Evolutionary conservation across 2,888 invertebrate species (phyloP).

Genomic region (Unio pictorum): DNA sequence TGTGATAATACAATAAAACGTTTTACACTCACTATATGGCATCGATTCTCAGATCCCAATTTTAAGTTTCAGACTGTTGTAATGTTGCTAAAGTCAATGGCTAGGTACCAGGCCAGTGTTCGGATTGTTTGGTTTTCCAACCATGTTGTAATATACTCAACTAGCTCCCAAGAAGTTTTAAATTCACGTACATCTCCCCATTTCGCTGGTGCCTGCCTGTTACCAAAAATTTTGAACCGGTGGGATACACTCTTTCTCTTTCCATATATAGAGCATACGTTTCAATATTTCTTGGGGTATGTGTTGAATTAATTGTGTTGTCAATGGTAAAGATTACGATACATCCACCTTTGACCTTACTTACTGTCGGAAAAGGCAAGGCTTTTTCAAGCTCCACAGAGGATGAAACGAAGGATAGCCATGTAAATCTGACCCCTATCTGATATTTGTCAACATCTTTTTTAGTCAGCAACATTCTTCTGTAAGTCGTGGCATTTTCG

Average conservation of each 20-base stretch:
- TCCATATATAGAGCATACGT: slow-evolving; percentile 27
- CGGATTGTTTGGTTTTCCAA: no score
- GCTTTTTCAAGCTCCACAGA: slow-evolving; percentile 19
- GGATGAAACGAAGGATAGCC: slow-evolving; percentile 38
- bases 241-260: slow-evolving; percentile 36
- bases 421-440: slow-evolving; percentile 24
- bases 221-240: slow-evolving; percentile 29
- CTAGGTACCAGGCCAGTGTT: no score
- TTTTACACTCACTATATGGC: no score
- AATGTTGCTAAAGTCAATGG: no score
- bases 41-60: no score
- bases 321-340: slow-evolving; percentile 26
- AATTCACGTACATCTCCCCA: no score
- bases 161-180: no score
- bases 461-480: slow-evolving; percentile 23
- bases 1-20: no score
- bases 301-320: slow-evolving; percentile 16
- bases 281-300: slow-evolving; percentile 38
- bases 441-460: slow-evolving; percentile 21
- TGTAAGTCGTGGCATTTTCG: slow-evolving; percentile 23
- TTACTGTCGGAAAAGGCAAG: slow-evolving; percentile 30
- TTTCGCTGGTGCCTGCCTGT: neutral
- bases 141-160: no score
- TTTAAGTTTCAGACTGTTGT: no score
- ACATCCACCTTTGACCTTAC: slow-evolving; percentile 8